These are phyloP conservation scores for Hydrocynus forskahlii DNA, from an alignment of 2,797 vertebrate genomes.

Conservation along the genomic window DNA sequence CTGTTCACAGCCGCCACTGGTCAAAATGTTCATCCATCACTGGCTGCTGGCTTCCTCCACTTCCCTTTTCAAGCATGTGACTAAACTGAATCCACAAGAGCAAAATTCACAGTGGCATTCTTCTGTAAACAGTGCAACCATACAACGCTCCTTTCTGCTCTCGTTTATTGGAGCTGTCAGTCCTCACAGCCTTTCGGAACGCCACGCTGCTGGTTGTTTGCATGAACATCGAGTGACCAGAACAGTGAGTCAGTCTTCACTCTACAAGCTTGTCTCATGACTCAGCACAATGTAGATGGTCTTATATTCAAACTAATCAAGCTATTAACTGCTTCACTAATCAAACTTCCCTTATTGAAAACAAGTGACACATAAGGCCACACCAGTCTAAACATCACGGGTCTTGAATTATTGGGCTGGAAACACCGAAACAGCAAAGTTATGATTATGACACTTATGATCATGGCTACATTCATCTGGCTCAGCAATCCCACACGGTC, in stretches of 20 bases:
- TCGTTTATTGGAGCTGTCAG: constrained; percentile 11
- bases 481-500: not conserved
- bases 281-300: not conserved
- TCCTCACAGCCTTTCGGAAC: not conserved
- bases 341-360: no score
- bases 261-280: not conserved
- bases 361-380: no score
- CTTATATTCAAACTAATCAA: not conserved
- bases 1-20: constrained; percentile 42
- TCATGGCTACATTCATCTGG: not conserved
- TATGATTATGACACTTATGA: no score
- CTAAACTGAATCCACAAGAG: constrained; percentile 38
- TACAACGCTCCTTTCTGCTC: constrained; percentile 7
- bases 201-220: not conserved
- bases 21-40: constrained; percentile 58
- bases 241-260: constrained; percentile 20
- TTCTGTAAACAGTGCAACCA: constrained; percentile 45
- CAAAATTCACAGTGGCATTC: constrained; percentile 40
- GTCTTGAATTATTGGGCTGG: not conserved
- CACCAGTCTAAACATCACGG: no score
- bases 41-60: constrained; percentile 38
- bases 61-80: constrained; percentile 55
- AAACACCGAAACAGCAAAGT: no score
- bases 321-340: no score
- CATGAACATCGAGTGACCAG: not conserved